A percentile compares a stretch with the other conserved stretches of the same genome.
Evolutionary conservation across 2,113 vertebrate genomes (phyloP).

Genomic region (Dicerorhinus sumatrensis): DNA sequence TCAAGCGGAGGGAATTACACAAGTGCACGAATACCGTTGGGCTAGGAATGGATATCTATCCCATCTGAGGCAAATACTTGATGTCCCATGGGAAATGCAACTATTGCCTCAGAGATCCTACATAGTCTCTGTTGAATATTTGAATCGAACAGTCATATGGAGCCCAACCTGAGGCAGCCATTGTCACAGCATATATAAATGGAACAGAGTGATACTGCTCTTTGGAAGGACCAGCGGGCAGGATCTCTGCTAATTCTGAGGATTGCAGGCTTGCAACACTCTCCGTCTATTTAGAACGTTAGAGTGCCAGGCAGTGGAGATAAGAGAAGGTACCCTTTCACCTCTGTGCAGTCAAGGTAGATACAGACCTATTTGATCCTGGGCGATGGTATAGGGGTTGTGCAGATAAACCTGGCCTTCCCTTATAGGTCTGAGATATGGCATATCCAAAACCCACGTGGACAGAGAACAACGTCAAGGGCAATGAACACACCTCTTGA

Average conservation of each 20-base stretch:
- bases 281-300: neutral
- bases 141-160: neutral
- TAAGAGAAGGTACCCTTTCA: neutral
- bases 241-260: neutral
- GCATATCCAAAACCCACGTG: neutral
- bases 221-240: neutral
- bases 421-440: neutral
- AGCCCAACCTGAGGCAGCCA: neutral
- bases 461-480: neutral
- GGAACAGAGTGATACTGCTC: neutral
- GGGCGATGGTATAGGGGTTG: neutral
- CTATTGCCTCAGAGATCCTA: neutral
- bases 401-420: neutral
- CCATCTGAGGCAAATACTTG: neutral
- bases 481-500: neutral
- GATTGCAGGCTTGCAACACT: neutral
- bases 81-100: neutral
- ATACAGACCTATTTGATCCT: neutral
- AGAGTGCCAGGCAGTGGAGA: neutral
- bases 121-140: neutral
- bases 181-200: neutral
- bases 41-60: neutral
- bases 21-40: neutral
- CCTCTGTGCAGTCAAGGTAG: neutral
- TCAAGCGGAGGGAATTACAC: neutral